Evolutionary conservation across 2,888 invertebrate species (phyloP), one percentile per base, ranked within the genome.

Genomic region (Acanthosoma haemorrhoidale): DNA sequence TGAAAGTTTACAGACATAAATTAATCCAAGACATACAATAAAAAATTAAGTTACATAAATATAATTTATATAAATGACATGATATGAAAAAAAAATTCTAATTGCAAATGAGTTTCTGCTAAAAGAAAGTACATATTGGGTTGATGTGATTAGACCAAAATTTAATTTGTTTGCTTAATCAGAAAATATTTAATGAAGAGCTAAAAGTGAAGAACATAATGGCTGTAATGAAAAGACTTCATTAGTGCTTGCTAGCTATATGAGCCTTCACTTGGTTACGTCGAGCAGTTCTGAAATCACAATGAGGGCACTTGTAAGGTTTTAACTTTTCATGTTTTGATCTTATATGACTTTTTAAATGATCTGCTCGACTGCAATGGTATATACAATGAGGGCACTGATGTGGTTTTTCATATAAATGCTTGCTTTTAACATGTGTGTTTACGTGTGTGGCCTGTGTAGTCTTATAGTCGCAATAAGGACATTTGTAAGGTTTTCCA

Each of bases 241-340:
- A n/a, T 60, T 60, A 31, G 32, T 36, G 60, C 15, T 34, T 60
- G n/a, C 32, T 60, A 32, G 32, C 3, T 4, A 34, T 5, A 5
- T 51, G 51, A 51, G 21, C 51, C 25, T 51, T 51, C 51, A 51
- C 51, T 51, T 51, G 51, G 3, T 51, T 51, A 21, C 25, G 21
- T 18, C 51, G 51, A 29, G 51, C 25, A 25, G 51, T 25, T 51
- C n/a, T 16, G n/a, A 25, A 51, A 51, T 51, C 68, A 94, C 80
- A 0, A 85, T 86, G 3, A 90, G 89, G 41, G 92, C 82, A 13
- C 91, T 91, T 80, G 79, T 32, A 74, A 71, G 39, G 61, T n/a
- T 38, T 61, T 61, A 21, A 6, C 13, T 36, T 36, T 36, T 21
- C 34, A 11, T 61, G 61, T 38, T 61, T 61, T 18, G 61, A 32